Conservation (phyloP, 2,797 vertebrate genomes). For the Coccyzus lansbergi region DNA sequence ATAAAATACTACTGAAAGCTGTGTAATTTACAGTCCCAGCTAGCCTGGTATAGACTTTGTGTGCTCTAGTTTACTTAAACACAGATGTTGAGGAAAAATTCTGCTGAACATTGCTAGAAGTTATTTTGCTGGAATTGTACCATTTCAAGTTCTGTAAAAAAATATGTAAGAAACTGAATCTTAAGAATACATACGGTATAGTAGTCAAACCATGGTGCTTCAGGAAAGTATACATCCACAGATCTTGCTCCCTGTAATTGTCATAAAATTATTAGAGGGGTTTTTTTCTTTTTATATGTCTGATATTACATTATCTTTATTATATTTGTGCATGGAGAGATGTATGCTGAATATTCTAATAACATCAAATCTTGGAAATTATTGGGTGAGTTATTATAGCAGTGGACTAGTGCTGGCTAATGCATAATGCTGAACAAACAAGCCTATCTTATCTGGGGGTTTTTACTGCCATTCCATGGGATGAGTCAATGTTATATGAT, state of each 20-base stretch:
- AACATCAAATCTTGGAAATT: slow-evolving; percentile 30
- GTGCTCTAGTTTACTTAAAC: slow-evolving; percentile 1
- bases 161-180: background rate
- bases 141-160: background rate
- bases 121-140: background rate
- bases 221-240: slow-evolving; percentile 68
- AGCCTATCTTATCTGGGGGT: background rate
- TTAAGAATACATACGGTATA: slow-evolving; percentile 55
- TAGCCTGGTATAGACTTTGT: background rate
- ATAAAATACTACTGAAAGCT: slow-evolving; percentile 37
- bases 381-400: slow-evolving; percentile 27
- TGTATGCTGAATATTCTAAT: slow-evolving; percentile 7
- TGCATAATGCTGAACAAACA: background rate
- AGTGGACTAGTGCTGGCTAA: background rate
- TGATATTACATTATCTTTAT: slow-evolving; percentile 52
- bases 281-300: slow-evolving; percentile 10
- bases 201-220: slow-evolving; percentile 69
- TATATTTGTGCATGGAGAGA: slow-evolving; percentile 26
- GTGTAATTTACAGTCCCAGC: slow-evolving; percentile 10
- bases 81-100: slow-evolving; percentile 5
- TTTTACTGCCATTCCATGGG: background rate
- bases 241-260: slow-evolving; percentile 69
- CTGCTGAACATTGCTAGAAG: background rate
- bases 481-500: background rate
- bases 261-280: slow-evolving; percentile 35